phyloP scores from a whole-genome alignment of 2,888 invertebrate genomes.

The Drosophila formosana region DNA sequence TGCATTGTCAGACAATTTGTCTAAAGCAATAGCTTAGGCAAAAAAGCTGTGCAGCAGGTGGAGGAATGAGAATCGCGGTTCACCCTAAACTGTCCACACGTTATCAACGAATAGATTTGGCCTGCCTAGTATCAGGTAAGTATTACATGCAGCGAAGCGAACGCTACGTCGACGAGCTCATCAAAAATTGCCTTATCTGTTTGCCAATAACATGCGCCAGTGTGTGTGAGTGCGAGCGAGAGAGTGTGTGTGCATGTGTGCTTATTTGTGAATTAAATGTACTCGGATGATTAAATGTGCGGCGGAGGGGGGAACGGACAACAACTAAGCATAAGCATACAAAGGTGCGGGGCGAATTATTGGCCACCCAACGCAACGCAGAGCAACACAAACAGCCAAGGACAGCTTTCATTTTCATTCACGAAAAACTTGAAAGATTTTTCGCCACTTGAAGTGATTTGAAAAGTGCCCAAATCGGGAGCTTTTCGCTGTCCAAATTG shows the following conservation, averaged over 20 bases:
- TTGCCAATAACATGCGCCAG: conserved; percentile 54
- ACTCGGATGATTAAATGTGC: conserved; percentile 51
- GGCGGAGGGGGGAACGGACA: conserved; percentile 34
- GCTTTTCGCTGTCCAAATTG: conserved; percentile 56
- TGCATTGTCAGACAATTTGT: too few relatives aligned
- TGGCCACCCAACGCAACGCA: conserved; percentile 13
- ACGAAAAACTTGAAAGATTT: conserved; percentile 67
- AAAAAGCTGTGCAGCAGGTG: conserved; percentile 20
- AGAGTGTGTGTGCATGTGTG: not conserved
- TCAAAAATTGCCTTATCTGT: conserved; percentile 67
- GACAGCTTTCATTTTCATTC: conserved; percentile 73
- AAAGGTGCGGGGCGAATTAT: conserved; percentile 54
- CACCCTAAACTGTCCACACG: conserved; percentile 53
- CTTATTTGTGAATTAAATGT: conserved; percentile 58
- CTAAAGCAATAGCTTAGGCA: not conserved
- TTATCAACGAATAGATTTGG: conserved; percentile 53
- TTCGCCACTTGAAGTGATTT: conserved; percentile 59
- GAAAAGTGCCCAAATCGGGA: conserved; percentile 51
- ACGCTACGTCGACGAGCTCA: conserved; percentile 57
- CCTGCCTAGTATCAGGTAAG: conserved; percentile 53
- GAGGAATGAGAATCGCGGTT: conserved; percentile 17
- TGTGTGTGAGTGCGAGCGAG: not conserved
- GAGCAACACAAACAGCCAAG: conserved; percentile 15
- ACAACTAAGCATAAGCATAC: conserved; percentile 47
- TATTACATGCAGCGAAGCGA: conserved; percentile 35